These are phyloP conservation scores for Brachypteracias leptosomus DNA, from an alignment of 2,113 vertebrate species.

Conservation along the genomic window DNA sequence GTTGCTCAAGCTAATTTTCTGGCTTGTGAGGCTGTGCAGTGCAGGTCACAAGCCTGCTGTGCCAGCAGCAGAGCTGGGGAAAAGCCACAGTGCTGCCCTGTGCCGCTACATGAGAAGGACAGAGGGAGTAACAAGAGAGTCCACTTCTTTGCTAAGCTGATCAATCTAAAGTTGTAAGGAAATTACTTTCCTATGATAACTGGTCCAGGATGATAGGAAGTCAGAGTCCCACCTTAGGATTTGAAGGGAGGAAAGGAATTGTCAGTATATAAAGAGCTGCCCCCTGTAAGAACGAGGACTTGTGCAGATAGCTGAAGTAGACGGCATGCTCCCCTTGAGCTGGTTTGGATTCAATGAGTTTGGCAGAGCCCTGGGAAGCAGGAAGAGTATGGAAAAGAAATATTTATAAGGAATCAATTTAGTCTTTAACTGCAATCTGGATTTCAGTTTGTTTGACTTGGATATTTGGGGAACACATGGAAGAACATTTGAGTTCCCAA, in stretches of 20 bases:
- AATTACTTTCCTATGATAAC: background rate
- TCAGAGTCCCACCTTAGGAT: background rate
- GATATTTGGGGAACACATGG: rapidly evolving
- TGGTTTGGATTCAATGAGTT: background rate
- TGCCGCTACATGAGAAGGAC: rapidly evolving
- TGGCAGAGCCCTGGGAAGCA: background rate
- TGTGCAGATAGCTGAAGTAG: background rate
- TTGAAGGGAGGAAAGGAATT: background rate
- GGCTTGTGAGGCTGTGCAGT: background rate
- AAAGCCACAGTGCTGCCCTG: background rate
- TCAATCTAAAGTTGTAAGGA: background rate
- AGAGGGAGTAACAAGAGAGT: background rate
- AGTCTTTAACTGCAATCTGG: background rate
- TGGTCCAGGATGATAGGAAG: background rate
- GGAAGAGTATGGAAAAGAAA: background rate
- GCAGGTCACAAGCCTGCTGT: background rate
- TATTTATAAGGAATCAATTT: background rate
- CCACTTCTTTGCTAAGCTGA: background rate
- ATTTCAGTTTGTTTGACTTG: background rate
- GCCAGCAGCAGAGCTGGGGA: background rate
- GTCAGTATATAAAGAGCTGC: background rate
- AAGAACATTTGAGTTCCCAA: background rate
- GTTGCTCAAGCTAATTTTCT: background rate
- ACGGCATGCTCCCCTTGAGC: background rate
- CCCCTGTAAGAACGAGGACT: background rate